Evolutionary conservation across 2,113 vertebrate species (phyloP), one percentile per base, ranked within the genome.

Genomic region (Emydocephalus ijimae): DNA sequence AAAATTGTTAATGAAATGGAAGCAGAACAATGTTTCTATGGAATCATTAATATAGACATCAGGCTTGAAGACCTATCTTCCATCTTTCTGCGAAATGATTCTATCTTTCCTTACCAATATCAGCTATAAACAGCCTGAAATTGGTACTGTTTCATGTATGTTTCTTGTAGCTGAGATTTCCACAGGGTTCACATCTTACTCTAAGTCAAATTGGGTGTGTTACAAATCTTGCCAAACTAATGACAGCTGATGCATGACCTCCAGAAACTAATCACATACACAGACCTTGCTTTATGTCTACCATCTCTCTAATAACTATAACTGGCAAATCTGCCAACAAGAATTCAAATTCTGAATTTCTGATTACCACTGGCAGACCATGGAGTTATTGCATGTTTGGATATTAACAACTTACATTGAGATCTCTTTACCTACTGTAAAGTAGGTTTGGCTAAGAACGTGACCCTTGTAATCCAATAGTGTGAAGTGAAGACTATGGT

Each of bases 1-100:
- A 89, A 93, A 88, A 88, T 91, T 91, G 50, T n/a, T 57, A 0
- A 0, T 0, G 87, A 0, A 0, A 43, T 85, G 64, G 74, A 85
- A 87, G 91, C 92, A 94, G 45, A 85, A 93, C 89, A 61, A 45
- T 55, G 93, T 91, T 55, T 92, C 90, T 90, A 55, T 12, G 1
- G 0, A 91, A 88, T 50, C 39, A 64, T 39, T n/a, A 15, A 54
- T 26, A 57, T 85, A 48, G 3, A 88, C 21, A 34, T 50, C 88
- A n/a, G 7, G 9, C 39, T 21, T 29, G 69, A 5, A 23, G 69
- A n/a, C 1, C 15, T 24, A 56, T 23, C n/a, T 15, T 15, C 24
- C 2, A 29, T 88, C 21, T 26, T 24, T 45, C 88, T 85, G 7
- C 9, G 8, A 24, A 89, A 8, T 24, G 21, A 74, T 89, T 29